Evolutionary conservation across 1,140 invertebrate genomes (phyloP).

Genomic region (Zaprionus vittiger): DNA sequence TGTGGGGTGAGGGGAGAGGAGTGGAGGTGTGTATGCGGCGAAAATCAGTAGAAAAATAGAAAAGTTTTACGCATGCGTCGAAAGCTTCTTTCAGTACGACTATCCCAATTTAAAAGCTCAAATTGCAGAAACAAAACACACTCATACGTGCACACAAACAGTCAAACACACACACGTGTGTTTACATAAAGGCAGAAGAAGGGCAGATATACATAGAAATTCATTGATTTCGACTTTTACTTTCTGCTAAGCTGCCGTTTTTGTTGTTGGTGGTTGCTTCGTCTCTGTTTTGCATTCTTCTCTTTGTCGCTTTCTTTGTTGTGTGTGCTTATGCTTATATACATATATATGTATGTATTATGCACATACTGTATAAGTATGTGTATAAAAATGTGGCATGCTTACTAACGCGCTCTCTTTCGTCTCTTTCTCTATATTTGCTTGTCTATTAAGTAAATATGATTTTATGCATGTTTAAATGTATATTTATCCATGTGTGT

Average conservation of each 20-base stretch:
- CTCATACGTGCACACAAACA: not conserved
- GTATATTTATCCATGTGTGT: not conserved
- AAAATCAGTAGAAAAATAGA: not conserved
- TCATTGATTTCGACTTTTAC: slow-evolving; percentile 77
- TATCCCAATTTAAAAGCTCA: not conserved
- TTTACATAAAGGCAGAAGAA: not conserved
- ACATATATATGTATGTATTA: slow-evolving; percentile 3
- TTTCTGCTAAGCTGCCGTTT: slow-evolving; percentile 49
- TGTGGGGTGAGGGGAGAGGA: not conserved
- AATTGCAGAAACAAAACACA: slow-evolving; percentile 1
- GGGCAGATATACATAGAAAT: slow-evolving; percentile 20
- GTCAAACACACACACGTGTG: not conserved
- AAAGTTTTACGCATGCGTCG: slow-evolving; percentile 2
- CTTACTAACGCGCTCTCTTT: slow-evolving; percentile 8
- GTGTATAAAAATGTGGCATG: not conserved
- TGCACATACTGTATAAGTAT: no score
- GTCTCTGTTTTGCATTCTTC: slow-evolving; percentile 36
- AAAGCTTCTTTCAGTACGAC: not conserved
- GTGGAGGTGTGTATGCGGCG: not conserved
- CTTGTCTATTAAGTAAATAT: slow-evolving; percentile 9
- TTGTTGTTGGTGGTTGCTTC: not conserved
- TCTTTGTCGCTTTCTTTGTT: slow-evolving; percentile 52
- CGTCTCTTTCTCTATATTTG: not conserved
- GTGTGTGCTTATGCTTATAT: slow-evolving; percentile 15
- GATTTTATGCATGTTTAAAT: not conserved